Evolutionary conservation across 2,888 invertebrate species (phyloP), one percentile per base, ranked within the genome.

Genomic region (Mythimna vitellina): DNA sequence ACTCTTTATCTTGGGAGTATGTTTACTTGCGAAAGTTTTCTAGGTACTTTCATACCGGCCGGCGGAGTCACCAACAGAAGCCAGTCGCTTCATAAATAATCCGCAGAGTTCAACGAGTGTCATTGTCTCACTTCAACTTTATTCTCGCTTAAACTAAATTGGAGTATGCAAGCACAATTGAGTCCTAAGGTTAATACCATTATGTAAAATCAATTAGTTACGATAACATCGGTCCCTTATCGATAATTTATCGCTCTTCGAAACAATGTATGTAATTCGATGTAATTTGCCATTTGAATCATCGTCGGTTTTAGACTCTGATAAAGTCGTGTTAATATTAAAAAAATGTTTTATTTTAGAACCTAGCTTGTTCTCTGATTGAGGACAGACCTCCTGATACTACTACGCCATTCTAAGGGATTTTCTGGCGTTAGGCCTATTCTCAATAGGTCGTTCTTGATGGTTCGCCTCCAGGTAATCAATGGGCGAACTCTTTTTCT

Each of bases 241-340:
- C 79, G 14, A 20, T 58, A 54, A 35, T 62, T 81, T 81, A 79
- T 81, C 76, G 38, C 38, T 53, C 8, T 76, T 58, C 62, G 22
- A 56, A 60, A 65, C 22, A 6, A 32, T 62, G 53, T 60, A 49
- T 68, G 46, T 61, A 68, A 65, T 76, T 67, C n/a, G 32, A 61
- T 76, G 10, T 65, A 67, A 76, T 62, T 49, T 67, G 17, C 42
- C 17, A 25, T 76, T 75, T 69, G 58, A 80, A 46, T 70, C 58
- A 66, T 80, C 65, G 35, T 12, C 49, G 49, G 42, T 56, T 78
- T 62, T 65, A 35, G 32, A 60, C 35, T 12, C 14, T 17, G 53
- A 54, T 73, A 53, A 32, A 32, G 14, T 60, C 42, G 12, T 9
- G 12, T 9, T 9, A 64, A 14, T 56, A 46, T 1, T 14, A 46